These are phyloP conservation scores for Aphaenogaster rudis DNA, from an alignment of 1,140 invertebrate genomes.

Conservation along the genomic window DNA sequence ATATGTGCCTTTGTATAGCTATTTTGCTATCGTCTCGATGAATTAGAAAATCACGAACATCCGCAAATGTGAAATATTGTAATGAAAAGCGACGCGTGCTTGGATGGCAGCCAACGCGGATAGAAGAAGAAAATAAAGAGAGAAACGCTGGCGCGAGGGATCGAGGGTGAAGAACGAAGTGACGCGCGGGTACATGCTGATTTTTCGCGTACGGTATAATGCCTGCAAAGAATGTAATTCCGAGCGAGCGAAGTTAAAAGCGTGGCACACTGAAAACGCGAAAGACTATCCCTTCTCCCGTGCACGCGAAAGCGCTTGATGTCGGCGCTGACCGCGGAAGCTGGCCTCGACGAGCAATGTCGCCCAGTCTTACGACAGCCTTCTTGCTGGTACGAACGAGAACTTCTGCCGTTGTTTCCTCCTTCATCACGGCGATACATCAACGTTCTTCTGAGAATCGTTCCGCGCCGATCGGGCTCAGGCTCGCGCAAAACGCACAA, in stretches of 20 bases:
- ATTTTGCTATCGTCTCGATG: background rate
- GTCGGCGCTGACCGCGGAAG: conserved; percentile 78
- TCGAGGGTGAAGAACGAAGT: background rate
- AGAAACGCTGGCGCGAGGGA: background rate
- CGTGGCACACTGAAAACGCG: conserved; percentile 42
- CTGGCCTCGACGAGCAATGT: conserved; percentile 82
- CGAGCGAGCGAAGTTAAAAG: conserved; percentile 42
- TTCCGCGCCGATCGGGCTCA: conserved; percentile 5
- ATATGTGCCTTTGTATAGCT: background rate
- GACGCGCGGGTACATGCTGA: background rate
- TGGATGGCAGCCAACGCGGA: background rate
- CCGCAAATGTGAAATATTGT: background rate
- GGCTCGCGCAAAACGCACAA: conserved; percentile 27
- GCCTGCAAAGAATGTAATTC: conserved; percentile 30
- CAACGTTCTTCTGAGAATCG: conserved; percentile 41
- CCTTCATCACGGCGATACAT: conserved; percentile 16
- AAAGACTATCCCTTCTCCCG: conserved; percentile 56
- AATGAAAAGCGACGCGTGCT: background rate
- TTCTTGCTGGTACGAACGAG: conserved; percentile 73
- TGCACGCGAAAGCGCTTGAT: conserved; percentile 55
- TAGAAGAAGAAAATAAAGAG: background rate
- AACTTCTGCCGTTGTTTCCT: conserved; percentile 34
- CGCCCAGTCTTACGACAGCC: conserved; percentile 81
- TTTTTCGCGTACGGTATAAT: conserved; percentile 33
- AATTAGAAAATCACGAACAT: background rate